Conservation (phyloP, 2,797 vertebrate species). For the Mus caroli region DNA sequence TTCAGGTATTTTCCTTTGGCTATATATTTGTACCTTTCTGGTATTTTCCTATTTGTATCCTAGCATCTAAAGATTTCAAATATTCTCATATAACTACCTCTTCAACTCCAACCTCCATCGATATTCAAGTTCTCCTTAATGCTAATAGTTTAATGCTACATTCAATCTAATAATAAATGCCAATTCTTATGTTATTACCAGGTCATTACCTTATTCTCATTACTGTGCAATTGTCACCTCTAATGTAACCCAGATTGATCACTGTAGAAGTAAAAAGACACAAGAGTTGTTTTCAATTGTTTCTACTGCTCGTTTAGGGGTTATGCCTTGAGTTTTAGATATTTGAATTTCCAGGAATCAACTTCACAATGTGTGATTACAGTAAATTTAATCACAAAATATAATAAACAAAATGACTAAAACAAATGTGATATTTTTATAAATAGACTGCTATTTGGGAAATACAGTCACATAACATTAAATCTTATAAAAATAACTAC, state of each 20-base stretch:
- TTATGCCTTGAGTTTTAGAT: neutral
- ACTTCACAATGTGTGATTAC: neutral
- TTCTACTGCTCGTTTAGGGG: neutral
- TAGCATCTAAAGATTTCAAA: neutral
- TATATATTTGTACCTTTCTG: neutral
- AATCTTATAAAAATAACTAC: neutral
- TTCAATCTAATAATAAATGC: neutral
- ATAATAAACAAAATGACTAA: constrained; percentile 10
- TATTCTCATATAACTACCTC: neutral
- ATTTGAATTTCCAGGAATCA: constrained; percentile 39
- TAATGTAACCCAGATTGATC: neutral
- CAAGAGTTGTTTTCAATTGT: neutral
- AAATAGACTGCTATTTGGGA: neutral
- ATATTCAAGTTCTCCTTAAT: neutral
- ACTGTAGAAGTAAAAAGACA: neutral
- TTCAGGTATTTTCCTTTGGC: neutral
- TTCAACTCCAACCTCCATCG: neutral
- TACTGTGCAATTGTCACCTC: neutral
- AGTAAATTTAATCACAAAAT: constrained; percentile 2
- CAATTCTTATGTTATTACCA: neutral
- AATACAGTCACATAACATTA: constrained; percentile 19
- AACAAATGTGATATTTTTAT: constrained; percentile 8
- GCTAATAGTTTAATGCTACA: neutral
- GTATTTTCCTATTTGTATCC: neutral
- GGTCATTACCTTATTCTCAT: neutral